Conservation (phyloP, 2,113 vertebrate species). For the Eurystomus gularis region DNA sequence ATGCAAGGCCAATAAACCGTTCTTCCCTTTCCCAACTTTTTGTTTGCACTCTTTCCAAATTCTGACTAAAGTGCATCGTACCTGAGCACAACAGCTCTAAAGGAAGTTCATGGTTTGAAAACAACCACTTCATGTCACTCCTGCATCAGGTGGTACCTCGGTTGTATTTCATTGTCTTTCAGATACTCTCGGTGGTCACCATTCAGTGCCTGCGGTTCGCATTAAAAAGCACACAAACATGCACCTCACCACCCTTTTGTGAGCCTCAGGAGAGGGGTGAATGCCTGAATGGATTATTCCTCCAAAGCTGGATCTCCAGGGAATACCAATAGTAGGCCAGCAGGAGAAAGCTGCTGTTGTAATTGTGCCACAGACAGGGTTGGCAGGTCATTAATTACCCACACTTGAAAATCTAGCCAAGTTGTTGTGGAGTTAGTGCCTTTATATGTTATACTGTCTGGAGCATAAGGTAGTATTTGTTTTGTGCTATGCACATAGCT, state of each 20-base stretch:
- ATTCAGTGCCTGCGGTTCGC: rapidly evolving
- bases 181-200: background rate
- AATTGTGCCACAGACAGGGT: background rate
- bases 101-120: background rate
- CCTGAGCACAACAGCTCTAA: background rate
- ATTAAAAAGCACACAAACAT: background rate
- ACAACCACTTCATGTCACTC: background rate
- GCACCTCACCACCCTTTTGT: background rate
- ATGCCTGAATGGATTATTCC: background rate
- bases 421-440: background rate
- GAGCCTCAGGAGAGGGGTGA: background rate
- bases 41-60: background rate
- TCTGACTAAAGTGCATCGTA: background rate
- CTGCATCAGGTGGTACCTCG: background rate
- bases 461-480: background rate
- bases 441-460: background rate
- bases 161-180: background rate
- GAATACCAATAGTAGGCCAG: background rate
- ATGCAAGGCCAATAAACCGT: background rate
- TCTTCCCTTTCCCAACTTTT: background rate
- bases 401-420: background rate
- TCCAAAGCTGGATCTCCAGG: background rate
- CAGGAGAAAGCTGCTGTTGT: background rate
- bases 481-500: background rate
- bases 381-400: background rate